Percentiles rank a stretch among this genome's conserved stretches.
These are phyloP conservation scores for Herminia tarsipennalis DNA, from an alignment of 2,888 invertebrate species.

Conservation along the genomic window DNA sequence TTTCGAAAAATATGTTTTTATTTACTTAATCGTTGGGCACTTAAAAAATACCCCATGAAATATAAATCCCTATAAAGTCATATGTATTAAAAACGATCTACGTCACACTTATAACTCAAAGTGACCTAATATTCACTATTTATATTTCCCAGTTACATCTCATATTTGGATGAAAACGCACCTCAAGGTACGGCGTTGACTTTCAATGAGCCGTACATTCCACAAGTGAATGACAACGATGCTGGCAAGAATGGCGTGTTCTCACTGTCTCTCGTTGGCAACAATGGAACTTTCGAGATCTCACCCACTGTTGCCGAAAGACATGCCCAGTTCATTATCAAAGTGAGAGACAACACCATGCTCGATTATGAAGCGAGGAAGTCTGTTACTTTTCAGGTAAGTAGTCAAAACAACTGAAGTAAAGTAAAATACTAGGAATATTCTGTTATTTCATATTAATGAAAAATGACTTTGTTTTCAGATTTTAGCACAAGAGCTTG, in stretches of 20 bases:
- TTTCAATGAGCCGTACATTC: conserved; percentile 89
- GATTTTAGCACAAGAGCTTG: conserved; percentile 93
- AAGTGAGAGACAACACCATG: conserved; percentile 92
- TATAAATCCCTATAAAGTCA: too few species aligned
- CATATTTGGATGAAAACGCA: conserved; percentile 92
- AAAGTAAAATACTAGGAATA: too few species aligned
- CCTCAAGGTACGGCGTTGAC: conserved; percentile 91
- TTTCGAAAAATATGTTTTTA: too few species aligned
- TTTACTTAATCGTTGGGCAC: too few species aligned
- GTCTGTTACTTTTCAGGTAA: conserved; percentile 90
- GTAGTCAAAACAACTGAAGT: too few species aligned
- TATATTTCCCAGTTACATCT: conserved; percentile 87
- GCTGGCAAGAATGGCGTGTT: conserved; percentile 94
- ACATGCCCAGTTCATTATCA: conserved; percentile 91
- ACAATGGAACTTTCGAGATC: conserved; percentile 96
- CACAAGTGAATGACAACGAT: conserved; percentile 91
- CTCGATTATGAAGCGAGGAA: conserved; percentile 94
- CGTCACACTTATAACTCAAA: too few species aligned
- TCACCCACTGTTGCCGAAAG: conserved; percentile 93
- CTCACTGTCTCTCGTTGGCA: conserved; percentile 90
- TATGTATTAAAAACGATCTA: too few species aligned
- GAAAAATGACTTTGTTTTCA: conserved; percentile 66
- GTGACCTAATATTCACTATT: too few species aligned
- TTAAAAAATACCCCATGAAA: too few species aligned
- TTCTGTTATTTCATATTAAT: too few species aligned